phyloP scores from a whole-genome alignment of 2,797 vertebrate genomes.

The Fistularia commersonii region DNA sequence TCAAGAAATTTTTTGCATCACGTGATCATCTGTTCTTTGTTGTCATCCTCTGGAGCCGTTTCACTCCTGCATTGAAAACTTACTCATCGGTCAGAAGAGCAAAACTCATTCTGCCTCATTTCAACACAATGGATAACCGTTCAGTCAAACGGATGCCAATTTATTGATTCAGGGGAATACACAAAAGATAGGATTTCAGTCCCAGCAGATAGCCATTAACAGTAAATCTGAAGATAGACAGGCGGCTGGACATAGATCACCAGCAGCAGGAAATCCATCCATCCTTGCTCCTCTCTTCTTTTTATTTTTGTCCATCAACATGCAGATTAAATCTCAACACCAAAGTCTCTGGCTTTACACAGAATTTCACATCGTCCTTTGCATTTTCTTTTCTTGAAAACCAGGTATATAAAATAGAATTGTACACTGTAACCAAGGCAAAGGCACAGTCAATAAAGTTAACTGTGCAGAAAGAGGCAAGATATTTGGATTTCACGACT shows the following conservation, averaged over 20 bases:
- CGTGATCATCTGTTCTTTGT: too few relatives aligned
- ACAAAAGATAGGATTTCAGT: slow-evolving; percentile 71
- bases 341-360: too few relatives aligned
- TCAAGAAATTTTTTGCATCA: too few relatives aligned
- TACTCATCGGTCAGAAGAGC: slow-evolving; percentile 57
- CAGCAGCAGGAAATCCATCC: slow-evolving; percentile 73
- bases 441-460: slow-evolving; percentile 50
- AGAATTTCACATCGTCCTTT: too few relatives aligned
- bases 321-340: background rate
- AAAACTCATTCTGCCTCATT: slow-evolving; percentile 59
- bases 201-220: slow-evolving; percentile 64
- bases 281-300: slow-evolving; percentile 45
- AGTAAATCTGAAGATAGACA: slow-evolving; percentile 65
- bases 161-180: slow-evolving; percentile 67
- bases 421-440: slow-evolving; percentile 8
- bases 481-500: slow-evolving; percentile 26
- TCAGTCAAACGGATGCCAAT: slow-evolving; percentile 71
- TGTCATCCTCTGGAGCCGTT: background rate
- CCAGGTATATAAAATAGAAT: slow-evolving; percentile 1
- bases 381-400: background rate
- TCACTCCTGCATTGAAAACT: slow-evolving; percentile 31
- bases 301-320: slow-evolving; percentile 39
- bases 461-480: slow-evolving; percentile 50
- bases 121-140: slow-evolving; percentile 63
- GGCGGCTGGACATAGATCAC: slow-evolving; percentile 71